Evolutionary conservation across 2,888 invertebrate species (phyloP), one percentile per base, ranked within the genome.

Genomic region (Dioctria rufipes): DNA sequence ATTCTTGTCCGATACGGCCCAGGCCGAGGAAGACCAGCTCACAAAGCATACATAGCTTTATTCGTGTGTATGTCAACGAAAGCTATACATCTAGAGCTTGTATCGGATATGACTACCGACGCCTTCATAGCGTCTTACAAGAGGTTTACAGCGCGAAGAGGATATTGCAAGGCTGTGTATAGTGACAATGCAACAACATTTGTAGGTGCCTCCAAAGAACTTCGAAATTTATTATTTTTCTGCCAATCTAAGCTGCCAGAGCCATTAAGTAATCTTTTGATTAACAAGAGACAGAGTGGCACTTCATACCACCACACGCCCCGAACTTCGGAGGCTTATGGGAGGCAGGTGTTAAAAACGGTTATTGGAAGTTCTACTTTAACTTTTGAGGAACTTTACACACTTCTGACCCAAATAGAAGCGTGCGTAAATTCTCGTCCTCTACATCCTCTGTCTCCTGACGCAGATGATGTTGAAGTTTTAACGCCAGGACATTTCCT

Each of bases 141-240:
- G n/a, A 78, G 87, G 5, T 86, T 87, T 46, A 79, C 82, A 0
- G 54, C 84, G 3, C 81, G 86, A 4, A 82, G 85, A 49, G 86
- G 86, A 6, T 40, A 83, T 3, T 84, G 84, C 11, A 58, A 69
- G 3, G 65, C 83, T 5, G 71, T 86, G 0, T 85, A 83, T 78
- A 83, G 84, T 69, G 86, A 87, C 63, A 83, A 84, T 73, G 86
- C 86, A 2, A 85, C 85, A 0, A 86, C 85, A 51, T 86, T 87
- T 66, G 78, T 84, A 3, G 86, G 86, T 5, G 86, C 86, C 0
- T 71, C 83, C 4, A 78, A n/a, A 5, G 54, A 51, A 5, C n/a
- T 82, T n/a, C n/a, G n/a, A n/a, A n/a, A n/a, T n/a, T n/a, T n/a
- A n/a, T n/a, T n/a, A n/a, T n/a, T n/a, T n/a, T n/a, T n/a, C n/a